Evolutionary conservation across 2,113 vertebrate species (phyloP), one percentile per base, ranked within the genome.

Genomic region (Hippocampus zosterae): DNA sequence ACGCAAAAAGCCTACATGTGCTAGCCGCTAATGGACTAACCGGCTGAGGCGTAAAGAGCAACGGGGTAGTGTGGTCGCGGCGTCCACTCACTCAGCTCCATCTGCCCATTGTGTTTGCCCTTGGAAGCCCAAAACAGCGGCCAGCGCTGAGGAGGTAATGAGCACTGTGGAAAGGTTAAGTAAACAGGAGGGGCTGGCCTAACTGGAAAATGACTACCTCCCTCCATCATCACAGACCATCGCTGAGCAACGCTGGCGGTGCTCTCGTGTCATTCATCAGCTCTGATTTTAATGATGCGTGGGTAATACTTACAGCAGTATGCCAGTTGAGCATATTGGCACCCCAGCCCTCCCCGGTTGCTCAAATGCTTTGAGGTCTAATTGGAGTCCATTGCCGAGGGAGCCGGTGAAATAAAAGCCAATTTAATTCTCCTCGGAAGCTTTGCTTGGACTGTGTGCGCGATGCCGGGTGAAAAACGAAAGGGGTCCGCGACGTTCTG

Each of bases 81-180:
- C 82, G 80, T 75, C 77, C 70, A 76, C 85, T 75, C 77, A 81
- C 83, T 80, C 72, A 5, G 68, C 85, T 85, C 86, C 88, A 88
- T 86, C 88, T 91, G 89, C 77, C 80, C 77, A 87, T 88, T 89
- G 87, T 88, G 72, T 84, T 83, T 85, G 89, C 85, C 88, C 87
- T 87, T 89, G 88, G 90, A 88, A 90, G 87, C 85, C 79, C 78
- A 82, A 87, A 78, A 75, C 81, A 82, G 83, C 82, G 68, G 77
- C 77, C 82, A 74, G 82, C 84, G 84, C 77, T 84, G 85, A 81
- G 70, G 84, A 90, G 89, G 87, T 92, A 92, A 92, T 92, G 90
- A 92, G 89, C 85, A 87, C 84, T 85, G 86, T 25, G 59, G 86
- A 91, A 90, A 92, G 92, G 92, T 92, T 91, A 92, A 90, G 88